Evolutionary conservation across 2,888 invertebrate species (phyloP).

Genomic region (Penaeus monodon): DNA sequence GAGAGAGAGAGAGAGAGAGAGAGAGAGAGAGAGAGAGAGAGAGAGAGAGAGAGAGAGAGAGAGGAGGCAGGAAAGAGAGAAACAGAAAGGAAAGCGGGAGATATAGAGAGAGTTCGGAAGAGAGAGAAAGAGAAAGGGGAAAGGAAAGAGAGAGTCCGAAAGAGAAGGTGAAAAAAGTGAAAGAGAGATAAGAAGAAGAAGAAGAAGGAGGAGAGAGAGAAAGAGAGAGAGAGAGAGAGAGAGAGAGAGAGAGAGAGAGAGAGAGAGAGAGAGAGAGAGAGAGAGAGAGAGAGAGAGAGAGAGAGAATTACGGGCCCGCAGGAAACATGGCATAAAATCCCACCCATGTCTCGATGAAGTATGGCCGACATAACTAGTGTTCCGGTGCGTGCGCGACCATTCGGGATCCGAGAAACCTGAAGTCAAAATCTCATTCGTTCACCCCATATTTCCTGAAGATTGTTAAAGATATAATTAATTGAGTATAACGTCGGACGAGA

Average conservation of each 20-base stretch:
- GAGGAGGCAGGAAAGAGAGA: too few species aligned
- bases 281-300: neutral
- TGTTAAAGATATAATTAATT: neutral
- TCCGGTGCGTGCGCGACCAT: neutral
- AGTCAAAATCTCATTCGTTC: neutral
- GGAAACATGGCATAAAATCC: slow-evolving; percentile 11
- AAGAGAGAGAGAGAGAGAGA: too few species aligned
- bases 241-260: too few species aligned
- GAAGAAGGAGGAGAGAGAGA: too few species aligned
- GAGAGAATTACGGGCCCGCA: neutral
- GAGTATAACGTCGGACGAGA: neutral
- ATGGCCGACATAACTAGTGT: neutral
- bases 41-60: too few species aligned
- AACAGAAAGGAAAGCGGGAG: too few species aligned
- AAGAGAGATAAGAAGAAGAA: too few species aligned
- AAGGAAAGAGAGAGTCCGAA: neutral
- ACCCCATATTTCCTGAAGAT: neutral
- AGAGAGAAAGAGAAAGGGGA: too few species aligned
- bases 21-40: too few species aligned
- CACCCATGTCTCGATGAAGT: neutral
- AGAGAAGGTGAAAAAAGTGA: neutral
- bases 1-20: too few species aligned
- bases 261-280: neutral
- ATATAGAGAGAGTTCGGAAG: too few species aligned
- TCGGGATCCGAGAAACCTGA: neutral